Percentiles rank a stretch among this genome's conserved stretches.
These are phyloP conservation scores for Vespertilio murinus DNA, from an alignment of 2,797 vertebrate genomes.

Conservation along the genomic window DNA sequence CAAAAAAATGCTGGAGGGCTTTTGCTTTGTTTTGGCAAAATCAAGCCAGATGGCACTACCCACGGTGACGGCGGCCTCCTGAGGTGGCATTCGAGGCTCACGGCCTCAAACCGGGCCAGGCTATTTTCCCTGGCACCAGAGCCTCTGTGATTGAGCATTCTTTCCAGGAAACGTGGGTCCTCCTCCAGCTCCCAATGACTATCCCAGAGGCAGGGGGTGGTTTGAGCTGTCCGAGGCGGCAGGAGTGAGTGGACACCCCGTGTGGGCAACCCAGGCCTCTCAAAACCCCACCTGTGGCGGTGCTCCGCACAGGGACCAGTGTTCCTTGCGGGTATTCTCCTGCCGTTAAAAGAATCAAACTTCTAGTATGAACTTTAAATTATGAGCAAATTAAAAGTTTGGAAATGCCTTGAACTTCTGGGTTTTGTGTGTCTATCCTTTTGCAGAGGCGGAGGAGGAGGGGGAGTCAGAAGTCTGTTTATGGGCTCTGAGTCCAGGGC, in stretches of 20 bases:
- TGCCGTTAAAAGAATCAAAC: not conserved
- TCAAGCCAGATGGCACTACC: conserved; percentile 76
- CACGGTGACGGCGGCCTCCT: conserved; percentile 77
- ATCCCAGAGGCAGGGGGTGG: conserved; percentile 75
- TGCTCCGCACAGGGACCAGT: rapidly evolving
- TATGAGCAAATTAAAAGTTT: not conserved
- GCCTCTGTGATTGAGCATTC: conserved; percentile 74
- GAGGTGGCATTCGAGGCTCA: conserved; percentile 77
- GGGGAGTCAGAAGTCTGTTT: not conserved
- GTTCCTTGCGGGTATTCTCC: not conserved
- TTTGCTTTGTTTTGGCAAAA: conserved; percentile 69
- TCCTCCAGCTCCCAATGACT: conserved; percentile 77
- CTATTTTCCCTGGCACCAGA: conserved; percentile 78
- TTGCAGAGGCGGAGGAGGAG: too few species aligned
- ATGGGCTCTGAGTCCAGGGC: not conserved
- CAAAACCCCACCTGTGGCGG: not conserved
- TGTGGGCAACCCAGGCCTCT: not conserved
- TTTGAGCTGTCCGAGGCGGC: not conserved
- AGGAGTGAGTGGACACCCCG: rapidly evolving
- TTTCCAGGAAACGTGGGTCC: conserved; percentile 79
- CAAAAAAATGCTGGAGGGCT: not conserved
- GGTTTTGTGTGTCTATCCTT: not conserved
- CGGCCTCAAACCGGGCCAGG: conserved; percentile 71
- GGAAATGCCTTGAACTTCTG: not conserved
- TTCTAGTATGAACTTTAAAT: not conserved